phyloP scores from a whole-genome alignment of 2,888 invertebrate genomes.

The Mesorhabditis sp. region DNA sequence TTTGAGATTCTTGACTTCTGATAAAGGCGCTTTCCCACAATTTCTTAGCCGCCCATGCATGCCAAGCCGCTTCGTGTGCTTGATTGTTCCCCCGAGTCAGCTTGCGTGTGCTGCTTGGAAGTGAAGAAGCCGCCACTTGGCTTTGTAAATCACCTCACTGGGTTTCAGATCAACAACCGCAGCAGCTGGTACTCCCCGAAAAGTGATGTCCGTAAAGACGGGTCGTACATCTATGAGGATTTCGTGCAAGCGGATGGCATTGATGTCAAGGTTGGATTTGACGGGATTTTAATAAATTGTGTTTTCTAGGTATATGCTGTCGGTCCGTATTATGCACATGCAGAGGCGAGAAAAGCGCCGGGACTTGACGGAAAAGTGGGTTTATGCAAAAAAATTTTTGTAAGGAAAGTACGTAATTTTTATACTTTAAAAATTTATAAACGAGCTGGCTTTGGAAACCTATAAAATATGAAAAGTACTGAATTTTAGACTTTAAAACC shows the following conservation, averaged over 20 bases:
- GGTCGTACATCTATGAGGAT: conserved; percentile 98
- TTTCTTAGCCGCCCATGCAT: no score
- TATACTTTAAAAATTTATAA: no score
- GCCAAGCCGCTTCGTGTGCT: no score
- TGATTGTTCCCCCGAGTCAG: no score
- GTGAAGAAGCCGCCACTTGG: no score
- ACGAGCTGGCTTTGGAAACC: no score
- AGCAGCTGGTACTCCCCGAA: conserved; percentile 93
- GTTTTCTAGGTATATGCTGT: conserved; percentile 85
- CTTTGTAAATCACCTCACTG: no score
- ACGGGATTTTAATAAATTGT: not conserved
- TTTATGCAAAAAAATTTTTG: not conserved
- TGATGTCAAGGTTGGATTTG: conserved; percentile 67
- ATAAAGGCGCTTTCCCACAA: no score
- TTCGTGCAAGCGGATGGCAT: conserved; percentile 99
- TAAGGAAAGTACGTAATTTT: not conserved
- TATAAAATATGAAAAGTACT: no score
- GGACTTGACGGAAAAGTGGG: conserved; percentile 61
- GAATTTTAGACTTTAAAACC: no score
- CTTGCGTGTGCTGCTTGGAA: no score
- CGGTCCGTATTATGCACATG: conserved; percentile 98
- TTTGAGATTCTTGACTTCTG: no score
- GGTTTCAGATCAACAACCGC: conserved; percentile 84
- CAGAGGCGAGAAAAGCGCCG: conserved; percentile 96
- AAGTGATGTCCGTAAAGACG: conserved; percentile 88